Conservation (phyloP, 2,888 invertebrate species). For the Hydrotaea cyrtoneurina region DNA sequence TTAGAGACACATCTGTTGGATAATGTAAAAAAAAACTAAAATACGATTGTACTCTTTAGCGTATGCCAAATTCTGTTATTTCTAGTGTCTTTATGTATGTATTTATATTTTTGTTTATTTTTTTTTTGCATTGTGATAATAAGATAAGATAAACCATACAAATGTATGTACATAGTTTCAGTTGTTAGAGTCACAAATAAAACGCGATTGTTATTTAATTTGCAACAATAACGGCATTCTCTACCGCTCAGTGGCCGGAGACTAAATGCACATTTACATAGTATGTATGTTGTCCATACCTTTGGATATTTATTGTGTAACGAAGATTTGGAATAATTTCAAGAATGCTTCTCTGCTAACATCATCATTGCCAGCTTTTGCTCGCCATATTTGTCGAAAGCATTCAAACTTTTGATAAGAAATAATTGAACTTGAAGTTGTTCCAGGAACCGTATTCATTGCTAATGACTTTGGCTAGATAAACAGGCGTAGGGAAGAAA, state of each 20-base stretch:
- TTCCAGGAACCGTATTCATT: slow-evolving; percentile 26
- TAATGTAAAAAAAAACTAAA: too few relatives aligned
- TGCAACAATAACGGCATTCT: slow-evolving; percentile 14
- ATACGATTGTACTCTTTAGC: not conserved
- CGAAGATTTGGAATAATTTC: slow-evolving; percentile 30
- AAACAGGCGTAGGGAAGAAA: too few relatives aligned
- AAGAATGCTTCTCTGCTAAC: not conserved
- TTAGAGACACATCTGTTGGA: too few relatives aligned
- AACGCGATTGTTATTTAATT: slow-evolving; percentile 36
- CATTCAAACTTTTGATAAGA: not conserved
- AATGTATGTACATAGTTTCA: not conserved
- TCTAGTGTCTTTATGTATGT: not conserved
- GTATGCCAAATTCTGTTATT: slow-evolving; percentile 16
- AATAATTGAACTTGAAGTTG: slow-evolving; percentile 35
- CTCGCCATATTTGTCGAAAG: not conserved
- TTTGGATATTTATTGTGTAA: not conserved
- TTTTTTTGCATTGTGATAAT: slow-evolving; percentile 46
- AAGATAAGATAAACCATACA: slow-evolving; percentile 58
- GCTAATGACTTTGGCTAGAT: slow-evolving; percentile 5
- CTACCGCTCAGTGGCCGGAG: slow-evolving; percentile 1
- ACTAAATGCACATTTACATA: not conserved
- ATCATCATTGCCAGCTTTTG: slow-evolving; percentile 1
- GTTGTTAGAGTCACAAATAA: slow-evolving; percentile 29
- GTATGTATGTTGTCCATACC: not conserved
- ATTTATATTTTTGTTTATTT: not conserved